Evolutionary conservation across 2,113 vertebrate genomes (phyloP).

Genomic region (Lanius collurio): DNA sequence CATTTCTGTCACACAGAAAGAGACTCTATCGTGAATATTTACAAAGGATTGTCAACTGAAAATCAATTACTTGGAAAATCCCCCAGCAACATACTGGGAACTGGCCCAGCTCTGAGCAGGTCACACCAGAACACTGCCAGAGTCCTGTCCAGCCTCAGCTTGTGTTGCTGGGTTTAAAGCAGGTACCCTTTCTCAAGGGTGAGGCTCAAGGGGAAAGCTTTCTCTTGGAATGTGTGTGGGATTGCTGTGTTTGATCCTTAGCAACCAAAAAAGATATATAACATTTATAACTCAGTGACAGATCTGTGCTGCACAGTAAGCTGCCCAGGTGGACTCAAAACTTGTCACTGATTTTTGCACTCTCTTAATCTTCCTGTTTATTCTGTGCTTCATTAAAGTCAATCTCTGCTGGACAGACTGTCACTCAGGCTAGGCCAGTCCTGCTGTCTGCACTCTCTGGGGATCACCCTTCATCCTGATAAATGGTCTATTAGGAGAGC

Average conservation of each 20-base stretch:
- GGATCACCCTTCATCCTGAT: constrained; percentile 79
- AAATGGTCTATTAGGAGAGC: constrained; percentile 67
- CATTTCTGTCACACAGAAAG: background rate
- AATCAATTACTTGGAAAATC: background rate
- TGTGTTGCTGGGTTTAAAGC: background rate
- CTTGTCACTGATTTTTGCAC: constrained; percentile 71
- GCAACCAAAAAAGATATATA: constrained; percentile 7
- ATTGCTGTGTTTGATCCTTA: background rate
- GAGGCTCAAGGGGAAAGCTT: background rate
- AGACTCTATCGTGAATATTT: background rate
- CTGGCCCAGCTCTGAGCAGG: background rate
- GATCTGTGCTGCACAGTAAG: constrained; percentile 47
- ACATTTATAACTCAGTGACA: constrained; percentile 46
- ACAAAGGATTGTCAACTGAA: background rate
- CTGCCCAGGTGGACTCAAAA: constrained; percentile 66
- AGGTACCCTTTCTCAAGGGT: background rate
- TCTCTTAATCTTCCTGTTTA: constrained; percentile 81
- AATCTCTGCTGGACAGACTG: constrained; percentile 72
- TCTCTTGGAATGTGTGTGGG: background rate
- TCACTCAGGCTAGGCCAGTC: constrained; percentile 65
- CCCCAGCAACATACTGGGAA: background rate
- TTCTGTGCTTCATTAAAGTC: constrained; percentile 81
- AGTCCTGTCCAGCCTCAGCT: background rate
- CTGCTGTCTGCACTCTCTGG: constrained; percentile 67
- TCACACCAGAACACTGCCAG: background rate